These are phyloP conservation scores for Oedothorax gibbosus DNA, from an alignment of 1,140 invertebrate species.

Conservation along the genomic window DNA sequence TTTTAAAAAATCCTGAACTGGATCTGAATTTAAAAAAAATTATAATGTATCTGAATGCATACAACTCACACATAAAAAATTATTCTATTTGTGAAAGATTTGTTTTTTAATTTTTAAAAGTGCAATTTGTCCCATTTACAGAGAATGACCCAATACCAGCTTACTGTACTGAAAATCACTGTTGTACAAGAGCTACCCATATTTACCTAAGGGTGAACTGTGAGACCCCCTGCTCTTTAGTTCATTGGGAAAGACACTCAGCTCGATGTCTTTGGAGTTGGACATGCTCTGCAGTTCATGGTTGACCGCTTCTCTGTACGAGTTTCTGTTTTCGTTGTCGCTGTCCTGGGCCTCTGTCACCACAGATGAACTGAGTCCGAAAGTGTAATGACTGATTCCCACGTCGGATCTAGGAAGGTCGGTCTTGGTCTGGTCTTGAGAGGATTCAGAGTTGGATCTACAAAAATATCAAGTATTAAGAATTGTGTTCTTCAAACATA, in stretches of 20 bases:
- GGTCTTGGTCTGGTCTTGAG: slow-evolving; percentile 38
- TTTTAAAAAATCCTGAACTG: no score
- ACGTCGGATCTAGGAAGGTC: slow-evolving; percentile 14
- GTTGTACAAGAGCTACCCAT: no score
- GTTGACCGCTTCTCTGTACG: slow-evolving; percentile 19
- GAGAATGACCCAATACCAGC: no score
- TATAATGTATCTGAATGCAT: no score
- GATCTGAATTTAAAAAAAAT: no score
- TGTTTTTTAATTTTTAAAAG: no score
- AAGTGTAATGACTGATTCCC: slow-evolving; percentile 38
- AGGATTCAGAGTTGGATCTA: slow-evolving; percentile 52
- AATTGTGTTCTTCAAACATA: no score
- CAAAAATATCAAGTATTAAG: no score
- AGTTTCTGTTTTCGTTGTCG: slow-evolving; percentile 28
- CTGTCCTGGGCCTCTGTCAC: slow-evolving; percentile 23
- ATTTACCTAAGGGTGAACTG: slow-evolving; percentile 42
- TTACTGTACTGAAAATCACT: no score
- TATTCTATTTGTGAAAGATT: no score
- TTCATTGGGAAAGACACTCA: slow-evolving; percentile 20
- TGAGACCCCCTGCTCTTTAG: slow-evolving; percentile 43
- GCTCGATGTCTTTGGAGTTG: slow-evolving; percentile 34
- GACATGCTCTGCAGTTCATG: slow-evolving; percentile 11
- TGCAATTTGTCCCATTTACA: no score
- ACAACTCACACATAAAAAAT: no score
- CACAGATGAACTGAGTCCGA: slow-evolving; percentile 32